phyloP scores from a whole-genome alignment of 1,140 invertebrate genomes.

The Pentalonia nigronervosa region DNA sequence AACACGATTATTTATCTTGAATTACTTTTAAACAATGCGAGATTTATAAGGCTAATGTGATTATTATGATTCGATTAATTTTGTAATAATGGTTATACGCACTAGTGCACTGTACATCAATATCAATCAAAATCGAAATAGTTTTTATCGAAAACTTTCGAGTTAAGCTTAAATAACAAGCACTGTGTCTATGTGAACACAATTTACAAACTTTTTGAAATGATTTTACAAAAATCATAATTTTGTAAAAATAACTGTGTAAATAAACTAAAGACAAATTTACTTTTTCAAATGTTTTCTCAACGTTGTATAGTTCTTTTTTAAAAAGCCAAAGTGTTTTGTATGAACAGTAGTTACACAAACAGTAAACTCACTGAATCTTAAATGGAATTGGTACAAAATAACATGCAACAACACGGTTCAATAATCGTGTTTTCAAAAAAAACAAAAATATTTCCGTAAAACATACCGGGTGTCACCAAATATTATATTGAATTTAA shows the following conservation, averaged over 20 bases:
- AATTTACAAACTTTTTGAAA: not conserved
- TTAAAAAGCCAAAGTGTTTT: not conserved
- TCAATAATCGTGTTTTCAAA: not conserved
- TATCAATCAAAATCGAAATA: not conserved
- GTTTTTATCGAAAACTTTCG: not conserved
- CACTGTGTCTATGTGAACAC: not conserved
- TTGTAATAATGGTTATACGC: not conserved
- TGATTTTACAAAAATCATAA: not conserved
- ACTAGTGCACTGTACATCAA: not conserved
- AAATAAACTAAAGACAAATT: slow-evolving; percentile 5
- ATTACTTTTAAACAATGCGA: not conserved
- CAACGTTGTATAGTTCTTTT: not conserved
- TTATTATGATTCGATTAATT: not conserved
- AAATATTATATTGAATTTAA: not conserved
- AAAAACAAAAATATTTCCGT: not conserved
- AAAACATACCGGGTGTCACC: not conserved
- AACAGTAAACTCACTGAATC: not conserved
- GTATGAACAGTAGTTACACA: not conserved
- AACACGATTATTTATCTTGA: not conserved
- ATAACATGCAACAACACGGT: not conserved
- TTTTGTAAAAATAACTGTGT: not conserved
- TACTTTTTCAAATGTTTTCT: not conserved
- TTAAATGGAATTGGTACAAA: slow-evolving; percentile 14
- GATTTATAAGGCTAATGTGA: not conserved
- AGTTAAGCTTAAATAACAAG: not conserved